Base-by-base conservation (phyloP, 2,113 vertebrate genomes). In the Muntiacus reevesi region DNA sequence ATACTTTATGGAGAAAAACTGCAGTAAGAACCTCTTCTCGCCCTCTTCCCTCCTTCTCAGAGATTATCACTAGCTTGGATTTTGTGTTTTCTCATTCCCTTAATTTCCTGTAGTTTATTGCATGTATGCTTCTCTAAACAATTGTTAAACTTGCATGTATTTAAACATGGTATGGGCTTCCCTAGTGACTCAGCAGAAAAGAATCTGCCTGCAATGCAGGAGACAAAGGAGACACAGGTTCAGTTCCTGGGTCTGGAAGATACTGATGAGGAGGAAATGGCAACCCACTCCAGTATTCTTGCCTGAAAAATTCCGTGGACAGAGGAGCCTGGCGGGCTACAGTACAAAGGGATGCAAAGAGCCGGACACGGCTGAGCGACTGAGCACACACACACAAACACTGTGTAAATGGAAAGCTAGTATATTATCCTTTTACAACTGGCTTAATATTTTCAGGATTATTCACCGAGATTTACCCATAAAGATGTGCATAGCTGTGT, bases 301-400 rank as follows among this genome's bases (percentile, higher is more conserved):
- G 21, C 71, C 36, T 74, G 71, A 40, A 74, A 25, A 43, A 43
- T 43, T 14, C 36, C 5, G 3, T 25, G 21, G 19, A 74, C 36
- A 25, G 71, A 74, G 36, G 36, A 74, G 21, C 71, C 71, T 74
- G 21, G 11, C 6, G 21, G 11, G 21, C 36, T 74, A 74, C 21
- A 25, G 36, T 40, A 74, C 21, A 25, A 74, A 74, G 11, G n/a
- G 36, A 13, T 25, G 21, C 71, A 74, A 74, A 43, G 21, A 74
- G 21, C 36, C 0, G 0, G 36, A 74, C 11, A 43, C 0, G 3
- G 71, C 71, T 11, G 71, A 74, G 36, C 0, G 5, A 74, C 67
- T 40, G 67, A 43, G 71, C 71, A 76, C 71, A 76, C 36, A 76
- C 36, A 43, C 71, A 76, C 71, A 45, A 60, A 81, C 4, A 82